A percentile compares a stretch with the other conserved stretches of the same genome.
Evolutionary conservation across 1,140 invertebrate genomes (phyloP).

Genomic region (Drosophila obscura): DNA sequence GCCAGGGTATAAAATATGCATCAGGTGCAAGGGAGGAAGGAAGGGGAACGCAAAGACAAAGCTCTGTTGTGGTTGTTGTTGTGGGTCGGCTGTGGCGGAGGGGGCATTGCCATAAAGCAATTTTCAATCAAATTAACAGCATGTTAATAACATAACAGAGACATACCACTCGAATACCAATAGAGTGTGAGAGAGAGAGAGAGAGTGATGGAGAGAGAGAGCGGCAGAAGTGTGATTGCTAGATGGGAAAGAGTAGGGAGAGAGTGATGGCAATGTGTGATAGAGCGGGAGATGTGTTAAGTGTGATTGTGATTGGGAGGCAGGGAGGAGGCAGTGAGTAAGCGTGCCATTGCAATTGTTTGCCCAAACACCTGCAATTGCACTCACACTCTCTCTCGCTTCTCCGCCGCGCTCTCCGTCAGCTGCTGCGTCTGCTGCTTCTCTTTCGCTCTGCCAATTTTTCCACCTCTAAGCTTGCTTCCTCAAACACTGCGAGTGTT

Average conservation of each 20-base stretch:
- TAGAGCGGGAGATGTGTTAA: neutral
- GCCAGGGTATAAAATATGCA: too few species aligned
- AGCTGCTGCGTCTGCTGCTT: conserved; percentile 3
- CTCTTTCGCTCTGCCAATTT: conserved; percentile 35
- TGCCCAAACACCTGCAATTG: conserved; percentile 56
- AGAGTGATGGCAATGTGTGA: neutral
- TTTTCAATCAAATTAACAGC: conserved; percentile 80
- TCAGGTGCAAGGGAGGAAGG: neutral
- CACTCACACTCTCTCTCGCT: conserved; percentile 2
- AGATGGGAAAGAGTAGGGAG: neutral
- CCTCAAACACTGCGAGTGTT: conserved; percentile 69
- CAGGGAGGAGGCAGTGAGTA: conserved; percentile 5
- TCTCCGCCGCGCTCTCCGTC: conserved; percentile 25
- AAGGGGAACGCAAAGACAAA: neutral
- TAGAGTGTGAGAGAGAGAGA: conserved; percentile 23
- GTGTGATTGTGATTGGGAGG: conserved; percentile 4
- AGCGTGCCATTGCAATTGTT: conserved; percentile 57
- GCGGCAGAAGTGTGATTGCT: neutral
- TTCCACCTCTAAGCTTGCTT: conserved; percentile 52
- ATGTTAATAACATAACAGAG: conserved; percentile 72
- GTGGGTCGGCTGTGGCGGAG: conserved; percentile 9
- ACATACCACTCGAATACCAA: conserved; percentile 40
- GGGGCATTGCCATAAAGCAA: conserved; percentile 65
- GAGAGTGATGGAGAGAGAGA: conserved; percentile 23
- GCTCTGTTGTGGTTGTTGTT: conserved; percentile 4